Percentiles rank a stretch among this genome's conserved stretches.
These are phyloP conservation scores for Otocyon megalotis DNA, from an alignment of 2,113 vertebrate genomes.

Conservation along the genomic window DNA sequence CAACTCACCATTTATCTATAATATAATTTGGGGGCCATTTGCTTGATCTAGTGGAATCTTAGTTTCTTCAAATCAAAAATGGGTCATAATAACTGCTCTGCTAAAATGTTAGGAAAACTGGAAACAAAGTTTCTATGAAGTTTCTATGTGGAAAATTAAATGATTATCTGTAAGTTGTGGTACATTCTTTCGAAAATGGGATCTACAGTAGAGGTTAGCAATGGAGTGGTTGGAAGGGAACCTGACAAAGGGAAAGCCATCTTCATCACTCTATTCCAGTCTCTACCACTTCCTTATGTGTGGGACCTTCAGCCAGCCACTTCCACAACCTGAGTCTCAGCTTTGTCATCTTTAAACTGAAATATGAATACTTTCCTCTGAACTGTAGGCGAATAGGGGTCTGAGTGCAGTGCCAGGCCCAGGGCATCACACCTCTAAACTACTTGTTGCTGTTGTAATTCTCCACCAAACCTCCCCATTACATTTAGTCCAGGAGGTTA, in stretches of 20 bases:
- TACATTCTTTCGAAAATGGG: neutral
- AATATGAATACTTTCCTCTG: neutral
- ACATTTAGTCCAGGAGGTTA: neutral
- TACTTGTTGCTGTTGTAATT: neutral
- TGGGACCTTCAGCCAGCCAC: neutral
- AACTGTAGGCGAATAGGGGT: neutral
- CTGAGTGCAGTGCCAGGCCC: neutral
- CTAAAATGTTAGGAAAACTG: neutral
- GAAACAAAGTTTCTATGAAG: neutral
- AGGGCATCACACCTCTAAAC: fast-evolving
- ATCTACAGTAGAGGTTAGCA: neutral
- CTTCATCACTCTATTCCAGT: neutral
- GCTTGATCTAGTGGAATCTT: neutral
- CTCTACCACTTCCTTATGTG: neutral
- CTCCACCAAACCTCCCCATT: no score
- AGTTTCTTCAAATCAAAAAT: neutral
- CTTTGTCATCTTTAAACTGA: neutral
- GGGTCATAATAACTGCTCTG: neutral
- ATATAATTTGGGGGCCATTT: neutral
- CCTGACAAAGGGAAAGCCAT: neutral
- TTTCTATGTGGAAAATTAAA: neutral
- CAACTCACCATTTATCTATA: neutral
- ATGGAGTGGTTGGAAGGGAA: neutral
- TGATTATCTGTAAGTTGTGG: neutral
- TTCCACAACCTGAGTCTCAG: neutral